Evolutionary conservation across 2,888 invertebrate genomes (phyloP).

Genomic region (Drosophila crucigera): DNA sequence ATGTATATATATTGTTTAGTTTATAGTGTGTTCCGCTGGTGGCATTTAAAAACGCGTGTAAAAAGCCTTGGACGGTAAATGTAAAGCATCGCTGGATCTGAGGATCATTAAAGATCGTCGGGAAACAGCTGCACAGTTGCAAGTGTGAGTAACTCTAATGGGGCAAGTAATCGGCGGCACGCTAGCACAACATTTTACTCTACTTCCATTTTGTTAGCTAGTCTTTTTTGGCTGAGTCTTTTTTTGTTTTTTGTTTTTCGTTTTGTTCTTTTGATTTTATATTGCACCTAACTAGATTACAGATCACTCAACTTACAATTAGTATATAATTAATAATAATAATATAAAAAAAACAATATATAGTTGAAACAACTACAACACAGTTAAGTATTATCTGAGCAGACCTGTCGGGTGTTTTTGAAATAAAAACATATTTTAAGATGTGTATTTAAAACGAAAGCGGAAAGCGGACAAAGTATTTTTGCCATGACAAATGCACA

Average conservation of each 20-base stretch:
- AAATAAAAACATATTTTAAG: background rate
- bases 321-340: conserved; percentile 12
- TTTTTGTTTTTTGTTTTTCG: conserved; percentile 22
- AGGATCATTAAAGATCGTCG: conserved; percentile 12
- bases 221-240: conserved; percentile 56
- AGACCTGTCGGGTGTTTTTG: conserved; percentile 24
- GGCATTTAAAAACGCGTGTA: conserved; percentile 38
- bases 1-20: conserved; percentile 28
- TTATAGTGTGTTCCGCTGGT: conserved; percentile 35
- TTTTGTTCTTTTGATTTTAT: conserved; percentile 3
- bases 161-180: conserved; percentile 52
- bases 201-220: conserved; percentile 33
- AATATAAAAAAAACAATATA: conserved; percentile 18
- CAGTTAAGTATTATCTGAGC: conserved; percentile 22
- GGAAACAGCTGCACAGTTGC: conserved; percentile 37
- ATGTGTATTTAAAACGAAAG: background rate
- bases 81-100: conserved; percentile 50
- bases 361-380: conserved; percentile 41
- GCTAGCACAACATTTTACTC: conserved; percentile 26
- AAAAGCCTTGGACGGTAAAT: conserved; percentile 67
- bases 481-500: background rate
- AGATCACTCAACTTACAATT: conserved; percentile 51
- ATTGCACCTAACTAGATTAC: conserved; percentile 50
- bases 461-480: background rate
- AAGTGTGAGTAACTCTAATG: conserved; percentile 35